Percentiles rank a stretch among this genome's conserved stretches.
phyloP scores from a whole-genome alignment of 1,140 invertebrate species.

The Drosophila athabasca region DNA sequence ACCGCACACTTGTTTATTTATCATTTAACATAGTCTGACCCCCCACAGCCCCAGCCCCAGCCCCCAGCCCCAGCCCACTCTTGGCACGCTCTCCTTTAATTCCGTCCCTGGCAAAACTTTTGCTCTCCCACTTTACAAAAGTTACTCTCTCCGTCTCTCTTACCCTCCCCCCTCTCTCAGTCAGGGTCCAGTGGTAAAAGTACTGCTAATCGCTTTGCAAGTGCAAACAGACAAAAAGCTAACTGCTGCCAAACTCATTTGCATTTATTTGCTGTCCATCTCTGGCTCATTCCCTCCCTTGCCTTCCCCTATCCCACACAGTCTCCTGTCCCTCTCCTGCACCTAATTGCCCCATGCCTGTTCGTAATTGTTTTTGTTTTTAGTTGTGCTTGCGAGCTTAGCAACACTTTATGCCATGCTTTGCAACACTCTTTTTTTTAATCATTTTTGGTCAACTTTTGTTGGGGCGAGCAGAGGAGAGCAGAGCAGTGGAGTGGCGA shows the following conservation, averaged over 20 bases:
- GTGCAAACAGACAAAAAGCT: slow-evolving; percentile 60
- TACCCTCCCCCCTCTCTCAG: background rate
- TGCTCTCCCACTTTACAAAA: slow-evolving; percentile 22
- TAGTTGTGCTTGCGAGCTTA: slow-evolving; percentile 29
- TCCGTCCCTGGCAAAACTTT: slow-evolving; percentile 44
- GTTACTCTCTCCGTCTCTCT: slow-evolving; percentile 37
- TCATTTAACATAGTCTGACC: slow-evolving; percentile 56
- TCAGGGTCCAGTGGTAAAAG: slow-evolving; percentile 49
- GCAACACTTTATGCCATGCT: slow-evolving; percentile 57
- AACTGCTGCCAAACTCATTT: slow-evolving; percentile 61
- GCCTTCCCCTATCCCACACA: background rate
- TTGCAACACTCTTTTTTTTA: slow-evolving; percentile 50
- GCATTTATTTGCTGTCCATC: slow-evolving; percentile 69
- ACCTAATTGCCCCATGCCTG: slow-evolving; percentile 69
- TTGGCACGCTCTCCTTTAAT: no score
- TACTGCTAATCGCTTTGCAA: slow-evolving; percentile 76
- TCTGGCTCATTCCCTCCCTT: slow-evolving; percentile 7
- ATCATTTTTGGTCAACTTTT: slow-evolving; percentile 47
- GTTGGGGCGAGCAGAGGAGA: slow-evolving; percentile 31
- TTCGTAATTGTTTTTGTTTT: slow-evolving; percentile 70
- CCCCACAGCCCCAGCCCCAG: slow-evolving; percentile 6
- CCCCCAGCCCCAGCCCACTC: no score
- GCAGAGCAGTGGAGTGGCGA: background rate
- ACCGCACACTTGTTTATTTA: slow-evolving; percentile 73
- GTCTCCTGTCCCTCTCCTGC: slow-evolving; percentile 22